Percentiles rank a stretch among this genome's conserved stretches.
Evolutionary conservation across 1,140 invertebrate species (phyloP).

Genomic region (Lepidostoma basale): DNA sequence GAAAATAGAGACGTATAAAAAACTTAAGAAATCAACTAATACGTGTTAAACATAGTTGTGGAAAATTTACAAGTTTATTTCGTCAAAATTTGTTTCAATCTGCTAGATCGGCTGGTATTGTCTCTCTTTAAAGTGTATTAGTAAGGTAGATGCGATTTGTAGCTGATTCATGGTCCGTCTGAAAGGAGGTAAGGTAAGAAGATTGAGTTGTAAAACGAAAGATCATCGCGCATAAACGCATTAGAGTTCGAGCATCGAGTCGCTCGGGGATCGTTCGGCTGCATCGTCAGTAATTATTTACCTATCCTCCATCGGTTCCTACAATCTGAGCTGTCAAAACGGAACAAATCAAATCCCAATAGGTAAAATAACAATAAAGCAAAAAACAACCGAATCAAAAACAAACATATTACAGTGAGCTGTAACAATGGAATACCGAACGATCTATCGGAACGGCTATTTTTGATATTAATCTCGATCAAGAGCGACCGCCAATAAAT

Average conservation of each 20-base stretch:
- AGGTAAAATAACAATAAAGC: conserved; percentile 22
- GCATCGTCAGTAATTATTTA: conserved; percentile 21
- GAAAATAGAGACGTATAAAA: too few species aligned
- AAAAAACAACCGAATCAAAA: conserved; percentile 17
- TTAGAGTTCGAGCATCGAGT: neutral
- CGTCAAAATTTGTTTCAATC: too few species aligned
- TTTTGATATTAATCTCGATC: conserved; percentile 37
- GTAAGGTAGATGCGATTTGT: too few species aligned
- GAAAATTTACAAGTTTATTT: too few species aligned
- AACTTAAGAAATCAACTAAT: too few species aligned
- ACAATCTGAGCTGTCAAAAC: conserved; percentile 16
- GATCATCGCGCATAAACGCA: neutral
- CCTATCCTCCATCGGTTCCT: conserved; percentile 5
- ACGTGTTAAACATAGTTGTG: too few species aligned
- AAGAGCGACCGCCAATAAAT: conserved; percentile 34
- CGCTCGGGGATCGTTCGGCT: neutral
- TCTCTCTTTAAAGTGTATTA: too few species aligned
- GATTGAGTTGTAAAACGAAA: neutral
- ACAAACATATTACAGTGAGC: conserved; percentile 20
- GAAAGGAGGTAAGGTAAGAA: too few species aligned
- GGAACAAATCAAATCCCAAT: conserved; percentile 22
- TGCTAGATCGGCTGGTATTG: too few species aligned
- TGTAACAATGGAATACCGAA: conserved; percentile 29
- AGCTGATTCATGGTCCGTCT: neutral
- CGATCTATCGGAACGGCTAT: conserved; percentile 12